A percentile compares a stretch with the other conserved stretches of the same genome.
Conservation (phyloP, 2,797 vertebrate species). For the Luscinia megarhynchos region DNA sequence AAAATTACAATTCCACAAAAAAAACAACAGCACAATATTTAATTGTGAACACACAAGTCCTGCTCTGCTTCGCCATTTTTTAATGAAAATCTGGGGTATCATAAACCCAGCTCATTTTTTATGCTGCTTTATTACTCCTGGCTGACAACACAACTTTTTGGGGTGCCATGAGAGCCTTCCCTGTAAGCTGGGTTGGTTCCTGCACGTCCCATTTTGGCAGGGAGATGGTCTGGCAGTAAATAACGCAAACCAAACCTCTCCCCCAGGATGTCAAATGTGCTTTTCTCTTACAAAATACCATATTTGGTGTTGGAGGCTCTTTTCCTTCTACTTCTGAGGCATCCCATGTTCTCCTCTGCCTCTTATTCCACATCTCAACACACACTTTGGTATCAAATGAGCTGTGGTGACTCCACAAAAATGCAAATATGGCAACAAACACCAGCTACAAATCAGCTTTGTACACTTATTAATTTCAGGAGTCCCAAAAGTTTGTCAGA, state of each 20-base stretch:
- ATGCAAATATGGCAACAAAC: not conserved
- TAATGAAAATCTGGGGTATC: not conserved
- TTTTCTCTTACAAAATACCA: not conserved
- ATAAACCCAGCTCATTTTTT: not conserved
- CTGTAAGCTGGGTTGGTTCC: not conserved
- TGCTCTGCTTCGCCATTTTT: not conserved
- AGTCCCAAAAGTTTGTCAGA: not conserved
- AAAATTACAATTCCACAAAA: not conserved
- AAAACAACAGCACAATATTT: not conserved
- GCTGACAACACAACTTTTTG: not conserved
- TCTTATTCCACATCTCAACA: not conserved
- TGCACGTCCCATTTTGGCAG: not conserved
- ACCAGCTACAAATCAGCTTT: not conserved
- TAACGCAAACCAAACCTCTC: not conserved
- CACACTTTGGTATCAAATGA: accelerated
- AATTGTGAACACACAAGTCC: not conserved
- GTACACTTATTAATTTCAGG: accelerated
- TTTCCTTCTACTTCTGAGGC: not conserved
- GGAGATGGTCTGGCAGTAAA: not conserved
- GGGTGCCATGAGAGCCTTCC: not conserved
- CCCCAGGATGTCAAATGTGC: too few species aligned
- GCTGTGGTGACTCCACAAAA: not conserved
- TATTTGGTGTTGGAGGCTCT: not conserved
- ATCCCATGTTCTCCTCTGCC: not conserved
- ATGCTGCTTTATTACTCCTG: not conserved